Percentiles rank a stretch among this genome's conserved stretches.
phyloP scores from a whole-genome alignment of 2,797 vertebrate species.

The Rhincodon typus region DNA sequence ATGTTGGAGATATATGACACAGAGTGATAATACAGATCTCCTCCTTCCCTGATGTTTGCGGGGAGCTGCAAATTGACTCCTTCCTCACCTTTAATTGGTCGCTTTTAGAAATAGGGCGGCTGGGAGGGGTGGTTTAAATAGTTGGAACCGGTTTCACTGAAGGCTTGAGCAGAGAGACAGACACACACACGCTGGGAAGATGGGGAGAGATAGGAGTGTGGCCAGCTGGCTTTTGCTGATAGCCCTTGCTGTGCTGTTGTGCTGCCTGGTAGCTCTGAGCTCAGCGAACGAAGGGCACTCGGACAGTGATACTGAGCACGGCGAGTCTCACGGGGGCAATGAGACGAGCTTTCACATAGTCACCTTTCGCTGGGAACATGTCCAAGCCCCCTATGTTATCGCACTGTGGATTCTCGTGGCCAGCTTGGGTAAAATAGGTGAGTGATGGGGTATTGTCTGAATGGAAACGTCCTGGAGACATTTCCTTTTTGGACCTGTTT shows the following conservation, averaged over 20 bases:
- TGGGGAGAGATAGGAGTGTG: not conserved
- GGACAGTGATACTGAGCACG: not conserved
- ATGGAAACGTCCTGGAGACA: not conserved
- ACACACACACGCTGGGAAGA: not conserved
- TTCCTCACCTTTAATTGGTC: not conserved
- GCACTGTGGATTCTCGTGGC: constrained; percentile 47
- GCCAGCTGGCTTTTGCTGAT: not conserved
- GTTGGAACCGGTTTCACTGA: not conserved
- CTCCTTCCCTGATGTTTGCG: not conserved
- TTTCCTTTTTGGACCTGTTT: not conserved
- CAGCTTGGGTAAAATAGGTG: constrained; percentile 43
- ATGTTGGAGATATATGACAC: not conserved
- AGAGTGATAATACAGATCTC: not conserved
- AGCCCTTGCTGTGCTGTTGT: not conserved
- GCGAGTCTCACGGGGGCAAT: not conserved
- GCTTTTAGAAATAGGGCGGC: constrained; percentile 18
- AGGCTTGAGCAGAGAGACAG: not conserved
- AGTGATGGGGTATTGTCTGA: constrained; percentile 34
- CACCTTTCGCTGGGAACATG: constrained; percentile 25
- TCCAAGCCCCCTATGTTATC: constrained; percentile 41
- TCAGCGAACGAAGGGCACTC: not conserved
- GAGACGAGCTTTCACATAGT: constrained; percentile 35
- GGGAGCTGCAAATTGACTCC: not conserved
- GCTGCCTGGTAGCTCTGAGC: not conserved
- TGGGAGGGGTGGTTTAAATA: constrained; percentile 12